These are phyloP conservation scores for Corythornis vintsioides DNA, from an alignment of 2,113 vertebrate species.

Conservation along the genomic window DNA sequence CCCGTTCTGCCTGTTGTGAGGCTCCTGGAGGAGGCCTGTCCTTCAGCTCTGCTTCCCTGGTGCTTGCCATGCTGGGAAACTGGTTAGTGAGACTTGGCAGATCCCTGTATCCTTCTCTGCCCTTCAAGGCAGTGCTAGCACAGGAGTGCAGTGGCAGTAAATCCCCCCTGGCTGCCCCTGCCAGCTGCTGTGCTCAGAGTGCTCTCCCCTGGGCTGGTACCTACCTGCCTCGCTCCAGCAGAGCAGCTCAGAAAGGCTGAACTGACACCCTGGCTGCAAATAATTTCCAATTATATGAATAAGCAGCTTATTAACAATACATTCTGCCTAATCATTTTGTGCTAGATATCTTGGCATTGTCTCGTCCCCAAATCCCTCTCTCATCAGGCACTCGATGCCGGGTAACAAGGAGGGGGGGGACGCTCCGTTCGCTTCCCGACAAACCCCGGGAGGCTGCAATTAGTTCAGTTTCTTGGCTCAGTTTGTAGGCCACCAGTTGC, in stretches of 20 bases:
- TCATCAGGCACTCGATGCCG: slow-evolving; percentile 53
- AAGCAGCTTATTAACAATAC: slow-evolving; percentile 67
- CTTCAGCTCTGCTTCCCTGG: neutral
- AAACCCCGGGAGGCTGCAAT: slow-evolving; percentile 31
- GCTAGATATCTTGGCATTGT: slow-evolving; percentile 37
- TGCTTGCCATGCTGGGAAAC: neutral
- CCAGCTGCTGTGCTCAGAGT: neutral
- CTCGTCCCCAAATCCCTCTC: slow-evolving; percentile 66
- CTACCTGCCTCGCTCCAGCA: slow-evolving; percentile 39
- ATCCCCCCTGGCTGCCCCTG: neutral
- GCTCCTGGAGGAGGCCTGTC: neutral
- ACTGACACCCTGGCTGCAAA: slow-evolving; percentile 49
- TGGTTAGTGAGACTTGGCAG: neutral
- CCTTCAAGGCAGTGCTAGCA: neutral
- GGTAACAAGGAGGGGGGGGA: slow-evolving; percentile 38
- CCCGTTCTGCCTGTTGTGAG: neutral
- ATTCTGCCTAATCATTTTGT: slow-evolving; percentile 50
- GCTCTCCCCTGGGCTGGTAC: neutral
- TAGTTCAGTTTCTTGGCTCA: neutral
- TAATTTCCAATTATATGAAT: slow-evolving; percentile 48
- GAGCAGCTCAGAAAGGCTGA: neutral
- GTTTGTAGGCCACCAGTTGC: neutral
- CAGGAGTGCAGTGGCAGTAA: neutral
- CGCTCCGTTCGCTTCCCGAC: neutral
- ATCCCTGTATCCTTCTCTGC: neutral